Evolutionary conservation across 2,888 invertebrate genomes (phyloP), one percentile per base, ranked within the genome.

Genomic region (Tetragnatha montana): DNA sequence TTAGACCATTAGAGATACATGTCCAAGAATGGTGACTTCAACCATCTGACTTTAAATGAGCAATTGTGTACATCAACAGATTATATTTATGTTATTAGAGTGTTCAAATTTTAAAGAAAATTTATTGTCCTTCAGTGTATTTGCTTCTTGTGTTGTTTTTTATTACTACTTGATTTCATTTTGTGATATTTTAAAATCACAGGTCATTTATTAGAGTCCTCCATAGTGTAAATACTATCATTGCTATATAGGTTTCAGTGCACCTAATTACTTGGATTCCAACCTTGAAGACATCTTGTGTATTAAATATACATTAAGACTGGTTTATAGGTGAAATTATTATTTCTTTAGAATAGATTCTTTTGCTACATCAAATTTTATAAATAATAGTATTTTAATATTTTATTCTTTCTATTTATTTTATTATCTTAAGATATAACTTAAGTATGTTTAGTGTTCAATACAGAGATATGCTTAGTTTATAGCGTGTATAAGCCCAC

Each of bases 161-260:
- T 69, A 69, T 49, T 49, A 68, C 47, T 49, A 68, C 47, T 47
- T 78, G n/a, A 75, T 60, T 73, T 73, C 60, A 51, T 76, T 84
- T 47, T 69, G 84, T 84, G 84, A 84, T 84, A 84, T 84, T 84
- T 80, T 84, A 84, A 35, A 84, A 84, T 75, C 76, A 84, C 84
- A 84, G 60, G 35, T 84, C 49, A 68, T 84, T 84, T 60, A 50
- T 82, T 82, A 50, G 73, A 35, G 17, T 73, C 49, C 74, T 49
- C 69, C 76, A 84, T 76, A 76, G 69, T 84, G 84, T 84, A 84
- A 47, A 84, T 76, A 84, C 50, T 22, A 76, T 68, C 84, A 84
- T 84, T 49, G 50, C n/a, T 19, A 14, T 81, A 22, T n/a, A 73
- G 35, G 51, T 19, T 10, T 75, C 22, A 21, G 51, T 75, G 83